A percentile compares a stretch with the other conserved stretches of the same genome.
Conservation (phyloP, 1,140 invertebrate species). For the Helicoverpa zea region DNA sequence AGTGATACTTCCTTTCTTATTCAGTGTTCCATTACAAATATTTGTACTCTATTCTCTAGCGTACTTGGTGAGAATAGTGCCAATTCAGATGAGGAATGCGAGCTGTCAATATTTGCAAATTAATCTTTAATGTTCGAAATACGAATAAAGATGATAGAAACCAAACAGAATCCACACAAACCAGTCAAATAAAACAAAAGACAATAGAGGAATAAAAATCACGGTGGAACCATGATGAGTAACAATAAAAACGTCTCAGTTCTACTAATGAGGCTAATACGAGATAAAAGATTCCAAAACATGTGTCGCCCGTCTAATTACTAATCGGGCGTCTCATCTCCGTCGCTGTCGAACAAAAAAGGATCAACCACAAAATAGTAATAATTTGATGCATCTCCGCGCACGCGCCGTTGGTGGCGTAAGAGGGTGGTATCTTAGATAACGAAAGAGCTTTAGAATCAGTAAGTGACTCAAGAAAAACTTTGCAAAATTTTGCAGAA, state of each 20-base stretch:
- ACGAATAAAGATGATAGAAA: not conserved
- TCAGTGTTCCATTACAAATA: constrained; percentile 45
- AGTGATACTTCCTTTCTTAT: constrained; percentile 74
- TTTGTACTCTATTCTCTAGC: constrained; percentile 27
- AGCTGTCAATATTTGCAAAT: not conserved
- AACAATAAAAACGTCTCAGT: constrained; percentile 63
- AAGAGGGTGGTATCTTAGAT: not conserved
- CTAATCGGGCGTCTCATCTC: constrained; percentile 82
- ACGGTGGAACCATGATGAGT: not conserved
- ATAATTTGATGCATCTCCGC: constrained; percentile 69
- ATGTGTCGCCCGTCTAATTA: constrained; percentile 85
- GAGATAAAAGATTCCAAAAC: constrained; percentile 81
- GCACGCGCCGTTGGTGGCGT: constrained; percentile 19
- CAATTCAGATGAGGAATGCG: constrained; percentile 6
- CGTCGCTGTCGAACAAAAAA: constrained; percentile 73
- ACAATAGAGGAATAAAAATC: constrained; percentile 37
- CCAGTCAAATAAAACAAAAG: constrained; percentile 1
- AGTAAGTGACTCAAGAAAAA: not conserved
- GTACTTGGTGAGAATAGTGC: not conserved
- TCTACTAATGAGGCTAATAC: constrained; percentile 73
- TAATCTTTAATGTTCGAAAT: not conserved
- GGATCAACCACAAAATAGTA: constrained; percentile 79
- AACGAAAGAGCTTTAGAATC: not conserved
- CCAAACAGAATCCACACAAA: not conserved
- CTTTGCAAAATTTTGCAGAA: no score